Percentiles rank a stretch among this genome's conserved stretches.
Conservation (phyloP, 2,797 vertebrate genomes). For the Knipowitschia caucasica region DNA sequence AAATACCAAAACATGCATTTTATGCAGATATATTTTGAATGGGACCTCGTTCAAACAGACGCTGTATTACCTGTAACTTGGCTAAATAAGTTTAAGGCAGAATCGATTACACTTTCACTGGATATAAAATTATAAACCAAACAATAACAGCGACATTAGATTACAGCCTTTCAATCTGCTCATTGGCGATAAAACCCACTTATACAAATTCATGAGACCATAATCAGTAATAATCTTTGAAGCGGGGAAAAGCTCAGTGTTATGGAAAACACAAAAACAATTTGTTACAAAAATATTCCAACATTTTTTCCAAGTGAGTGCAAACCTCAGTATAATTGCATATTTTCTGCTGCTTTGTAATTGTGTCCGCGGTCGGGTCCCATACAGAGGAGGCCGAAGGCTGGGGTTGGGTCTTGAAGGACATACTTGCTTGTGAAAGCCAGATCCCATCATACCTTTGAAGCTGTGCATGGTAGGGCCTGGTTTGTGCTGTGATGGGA, state of each 20-base stretch:
- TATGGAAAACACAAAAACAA: neutral
- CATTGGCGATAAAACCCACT: conserved; percentile 19
- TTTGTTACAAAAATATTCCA: conserved; percentile 21
- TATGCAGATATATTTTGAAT: no score
- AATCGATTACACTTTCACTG: no score
- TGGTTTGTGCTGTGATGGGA: no score
- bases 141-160: conserved; percentile 23
- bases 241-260: conserved; percentile 4
- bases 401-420: no score
- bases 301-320: conserved; percentile 9
- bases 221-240: conserved; percentile 32
- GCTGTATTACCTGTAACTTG: no score
- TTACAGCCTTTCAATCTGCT: conserved; percentile 26
- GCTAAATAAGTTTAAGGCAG: no score
- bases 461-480: no score
- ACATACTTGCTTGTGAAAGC: no score
- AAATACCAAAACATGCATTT: no score
- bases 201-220: conserved; percentile 32
- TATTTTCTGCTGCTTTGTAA: conserved; percentile 13
- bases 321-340: conserved; percentile 3
- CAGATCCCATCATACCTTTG: no score
- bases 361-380: conserved; percentile 10
- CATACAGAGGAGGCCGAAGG: conserved; percentile 21
- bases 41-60: no score
- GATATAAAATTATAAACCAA: conserved; percentile 2